phyloP scores from a whole-genome alignment of 2,113 vertebrate species.

The Aleadryas rufinucha region DNA sequence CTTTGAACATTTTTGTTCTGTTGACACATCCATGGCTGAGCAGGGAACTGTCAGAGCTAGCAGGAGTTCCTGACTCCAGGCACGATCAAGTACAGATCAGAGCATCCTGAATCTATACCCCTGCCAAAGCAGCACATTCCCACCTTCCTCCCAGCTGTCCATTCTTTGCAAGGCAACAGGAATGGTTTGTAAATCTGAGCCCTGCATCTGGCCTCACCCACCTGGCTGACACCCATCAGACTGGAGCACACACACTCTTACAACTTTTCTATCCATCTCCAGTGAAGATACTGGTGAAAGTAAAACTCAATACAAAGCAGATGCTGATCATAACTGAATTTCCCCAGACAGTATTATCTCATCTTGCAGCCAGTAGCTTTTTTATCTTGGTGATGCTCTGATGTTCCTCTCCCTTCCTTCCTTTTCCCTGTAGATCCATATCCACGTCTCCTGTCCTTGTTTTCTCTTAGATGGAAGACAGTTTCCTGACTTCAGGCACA shows the following conservation, averaged over 20 bases:
- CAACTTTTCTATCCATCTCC: background rate
- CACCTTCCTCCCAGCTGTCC: background rate
- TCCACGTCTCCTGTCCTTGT: background rate
- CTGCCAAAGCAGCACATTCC: background rate
- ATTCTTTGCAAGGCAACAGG: background rate
- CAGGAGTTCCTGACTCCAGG: background rate
- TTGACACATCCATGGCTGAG: background rate
- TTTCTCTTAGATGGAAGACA: background rate
- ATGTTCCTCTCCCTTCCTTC: background rate
- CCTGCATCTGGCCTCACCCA: background rate
- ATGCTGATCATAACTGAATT: background rate
- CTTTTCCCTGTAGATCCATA: background rate
- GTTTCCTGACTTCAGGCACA: background rate
- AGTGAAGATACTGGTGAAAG: background rate
- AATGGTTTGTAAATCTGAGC: background rate
- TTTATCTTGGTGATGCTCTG: background rate
- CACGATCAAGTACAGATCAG: background rate
- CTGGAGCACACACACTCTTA: background rate
- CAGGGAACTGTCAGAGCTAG: background rate
- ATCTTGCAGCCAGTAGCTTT: constrained; percentile 11
- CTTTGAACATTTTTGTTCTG: background rate
- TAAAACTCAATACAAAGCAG: constrained; percentile 6
- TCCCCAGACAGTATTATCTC: background rate
- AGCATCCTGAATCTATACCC: background rate
- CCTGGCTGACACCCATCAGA: background rate